Conservation (phyloP, 2,797 vertebrate species). For the Typhlichthys eigenmanni region DNA sequence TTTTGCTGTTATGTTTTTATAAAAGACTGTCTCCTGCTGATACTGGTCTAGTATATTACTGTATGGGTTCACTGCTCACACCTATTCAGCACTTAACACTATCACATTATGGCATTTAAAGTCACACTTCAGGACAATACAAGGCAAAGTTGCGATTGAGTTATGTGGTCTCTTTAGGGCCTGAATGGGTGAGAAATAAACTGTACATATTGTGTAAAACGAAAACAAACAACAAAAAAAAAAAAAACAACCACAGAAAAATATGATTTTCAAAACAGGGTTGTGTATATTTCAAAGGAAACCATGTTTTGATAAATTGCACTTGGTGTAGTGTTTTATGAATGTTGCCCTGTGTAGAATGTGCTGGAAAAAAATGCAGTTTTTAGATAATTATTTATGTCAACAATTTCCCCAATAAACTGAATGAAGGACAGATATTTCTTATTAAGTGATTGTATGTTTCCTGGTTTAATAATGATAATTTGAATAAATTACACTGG, state of each 20-base stretch:
- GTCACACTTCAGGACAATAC: slow-evolving; percentile 51
- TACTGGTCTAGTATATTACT: neutral
- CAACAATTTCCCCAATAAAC: slow-evolving; percentile 82
- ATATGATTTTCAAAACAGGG: slow-evolving; percentile 84
- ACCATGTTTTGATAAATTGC: slow-evolving; percentile 90
- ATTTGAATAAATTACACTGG: slow-evolving; percentile 80
- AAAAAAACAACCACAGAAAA: slow-evolving; percentile 65
- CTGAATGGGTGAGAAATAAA: slow-evolving; percentile 89
- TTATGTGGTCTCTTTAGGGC: slow-evolving; percentile 63
- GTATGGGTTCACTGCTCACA: no score
- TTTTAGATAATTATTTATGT: slow-evolving; percentile 99
- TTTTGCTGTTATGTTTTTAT: no score
- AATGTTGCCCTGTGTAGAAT: slow-evolving; percentile 94
- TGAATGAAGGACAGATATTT: slow-evolving; percentile 82
- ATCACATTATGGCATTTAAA: slow-evolving; percentile 21
- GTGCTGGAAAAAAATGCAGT: slow-evolving; percentile 92
- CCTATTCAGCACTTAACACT: slow-evolving; percentile 9
- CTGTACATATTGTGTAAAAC: slow-evolving; percentile 90
- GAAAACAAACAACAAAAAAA: slow-evolving; percentile 64
- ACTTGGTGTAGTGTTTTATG: slow-evolving; percentile 97
- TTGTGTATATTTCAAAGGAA: slow-evolving; percentile 92
- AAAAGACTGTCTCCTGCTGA: no score
- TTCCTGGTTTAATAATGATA: slow-evolving; percentile 83
- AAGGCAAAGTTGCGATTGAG: slow-evolving; percentile 49
- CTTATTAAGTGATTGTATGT: slow-evolving; percentile 89